A percentile compares a stretch with the other conserved stretches of the same genome.
Conservation (phyloP, 2,113 vertebrate species). For the Monopterus albus region DNA sequence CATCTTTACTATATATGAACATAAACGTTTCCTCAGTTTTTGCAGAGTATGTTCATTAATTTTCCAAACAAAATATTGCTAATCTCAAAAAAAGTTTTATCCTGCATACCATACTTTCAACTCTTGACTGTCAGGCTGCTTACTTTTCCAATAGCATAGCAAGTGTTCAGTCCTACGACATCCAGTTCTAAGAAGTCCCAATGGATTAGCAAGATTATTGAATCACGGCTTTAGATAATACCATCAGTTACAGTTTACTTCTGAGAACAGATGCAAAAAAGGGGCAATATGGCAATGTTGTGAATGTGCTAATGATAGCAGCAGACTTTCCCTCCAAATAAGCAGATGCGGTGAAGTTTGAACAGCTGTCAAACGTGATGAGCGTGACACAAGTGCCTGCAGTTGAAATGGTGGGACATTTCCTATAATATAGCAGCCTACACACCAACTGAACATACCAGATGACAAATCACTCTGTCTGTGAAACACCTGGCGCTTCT, state of each 20-base stretch:
- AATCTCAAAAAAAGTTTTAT: constrained; percentile 76
- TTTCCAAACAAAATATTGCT: constrained; percentile 65
- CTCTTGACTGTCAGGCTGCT: constrained; percentile 73
- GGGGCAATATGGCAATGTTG: constrained; percentile 73
- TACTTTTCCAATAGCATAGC: constrained; percentile 75
- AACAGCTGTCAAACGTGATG: constrained; percentile 79
- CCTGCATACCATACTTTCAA: constrained; percentile 56
- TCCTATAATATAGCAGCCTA: constrained; percentile 64
- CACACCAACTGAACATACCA: constrained; percentile 48
- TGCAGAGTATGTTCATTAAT: constrained; percentile 53
- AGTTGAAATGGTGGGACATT: constrained; percentile 66
- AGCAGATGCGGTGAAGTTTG: constrained; percentile 75
- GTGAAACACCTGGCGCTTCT: constrained; percentile 64
- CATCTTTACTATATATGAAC: not conserved
- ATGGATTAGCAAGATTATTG: constrained; percentile 81
- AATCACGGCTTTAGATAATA: constrained; percentile 82
- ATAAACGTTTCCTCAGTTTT: constrained; percentile 22
- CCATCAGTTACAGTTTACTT: constrained; percentile 81
- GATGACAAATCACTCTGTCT: constrained; percentile 71
- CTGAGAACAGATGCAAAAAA: constrained; percentile 76
- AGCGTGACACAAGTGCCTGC: constrained; percentile 75
- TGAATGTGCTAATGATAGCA: constrained; percentile 75
- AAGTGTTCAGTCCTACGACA: constrained; percentile 74
- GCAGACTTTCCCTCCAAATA: constrained; percentile 69
- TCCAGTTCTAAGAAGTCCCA: constrained; percentile 74